Base-by-base conservation (phyloP, 2,888 invertebrate genomes). In the Oligia strigilis region DNA sequence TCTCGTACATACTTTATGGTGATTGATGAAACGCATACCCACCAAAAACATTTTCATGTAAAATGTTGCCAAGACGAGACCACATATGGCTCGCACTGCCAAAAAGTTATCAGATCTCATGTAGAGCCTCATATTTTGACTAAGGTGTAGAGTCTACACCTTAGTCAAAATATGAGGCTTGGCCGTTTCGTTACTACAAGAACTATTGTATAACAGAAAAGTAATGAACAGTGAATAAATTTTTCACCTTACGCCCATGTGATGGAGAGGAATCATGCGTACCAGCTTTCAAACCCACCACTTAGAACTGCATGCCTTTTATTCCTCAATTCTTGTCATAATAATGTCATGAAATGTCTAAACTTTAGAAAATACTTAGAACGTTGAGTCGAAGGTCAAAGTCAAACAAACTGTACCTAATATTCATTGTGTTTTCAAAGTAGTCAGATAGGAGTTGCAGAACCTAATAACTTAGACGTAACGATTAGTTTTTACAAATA, bases 401-500 rank as follows among this genome's bases (percentile, higher is more conserved):
- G 29, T 72, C 46, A 49, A 49, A 73, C 65, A 46, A 73, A 23
- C 11, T 64, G 14, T 73, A n/a, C n/a, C n/a, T n/a, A 73, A 64
- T 1, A 65, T 46, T 62, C 14, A 29, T 17, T 62, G 29, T 29
- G 13, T 60, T 19, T 29, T 46, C 4, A 4, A 60, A 43, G n/a
- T 29, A 23, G 29, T 62, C 2, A 29, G 14, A 62, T 29, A 62
- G 29, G 6, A 13, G 29, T 29, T 46, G 13, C 3, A 11, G 4
- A 2, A 60, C 43, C 29, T 46, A 19, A 8, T 2, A 29, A 23
- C 4, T 29, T 64, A 13, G 17, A 13, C n/a, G 60, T 60, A 60
- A 60, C 4, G 13, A 17, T 58, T 71, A n/a, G 29, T 0, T 55
- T 9, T 55, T 23, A 19, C 0, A 8, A 43, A 72, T n/a, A 36